phyloP scores from a whole-genome alignment of 1,140 invertebrate genomes.

The Drosophila elegans region DNA sequence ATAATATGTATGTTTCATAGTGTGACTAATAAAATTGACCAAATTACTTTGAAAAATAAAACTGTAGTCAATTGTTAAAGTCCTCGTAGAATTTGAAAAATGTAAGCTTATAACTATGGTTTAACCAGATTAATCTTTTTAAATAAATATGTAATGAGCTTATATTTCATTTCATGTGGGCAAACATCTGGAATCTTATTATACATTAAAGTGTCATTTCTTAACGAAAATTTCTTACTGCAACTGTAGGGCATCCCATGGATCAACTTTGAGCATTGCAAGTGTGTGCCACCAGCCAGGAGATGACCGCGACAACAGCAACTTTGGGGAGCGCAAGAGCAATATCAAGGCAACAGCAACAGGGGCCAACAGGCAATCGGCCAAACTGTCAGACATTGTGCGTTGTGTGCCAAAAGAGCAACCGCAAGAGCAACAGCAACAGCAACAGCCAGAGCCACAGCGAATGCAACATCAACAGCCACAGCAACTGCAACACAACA shows the following conservation, averaged over 20 bases:
- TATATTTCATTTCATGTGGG: no score
- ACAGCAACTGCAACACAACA: constrained; percentile 29
- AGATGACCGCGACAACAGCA: constrained; percentile 67
- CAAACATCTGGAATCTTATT: no score
- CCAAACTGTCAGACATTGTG: constrained; percentile 77
- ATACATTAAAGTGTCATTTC: no score
- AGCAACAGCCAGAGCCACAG: constrained; percentile 36
- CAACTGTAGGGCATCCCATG: constrained; percentile 31
- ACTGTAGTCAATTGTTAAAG: no score
- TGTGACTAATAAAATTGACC: no score
- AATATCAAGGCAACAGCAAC: constrained; percentile 38
- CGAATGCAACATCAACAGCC: neutral
- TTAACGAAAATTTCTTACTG: no score
- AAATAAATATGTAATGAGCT: no score
- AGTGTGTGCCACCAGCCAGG: constrained; percentile 67
- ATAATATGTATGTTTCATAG: no score
- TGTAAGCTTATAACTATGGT: no score
- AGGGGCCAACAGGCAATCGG: constrained; percentile 63
- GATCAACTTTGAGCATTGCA: constrained; percentile 17
- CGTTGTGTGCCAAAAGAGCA: constrained; percentile 77
- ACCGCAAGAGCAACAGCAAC: constrained; percentile 52
- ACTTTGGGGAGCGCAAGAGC: constrained; percentile 55
- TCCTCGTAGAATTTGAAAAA: no score
- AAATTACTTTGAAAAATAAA: no score
- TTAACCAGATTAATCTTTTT: no score